These are phyloP conservation scores for Agonopterix alstromeriana DNA, from an alignment of 2,888 invertebrate species.

Conservation along the genomic window DNA sequence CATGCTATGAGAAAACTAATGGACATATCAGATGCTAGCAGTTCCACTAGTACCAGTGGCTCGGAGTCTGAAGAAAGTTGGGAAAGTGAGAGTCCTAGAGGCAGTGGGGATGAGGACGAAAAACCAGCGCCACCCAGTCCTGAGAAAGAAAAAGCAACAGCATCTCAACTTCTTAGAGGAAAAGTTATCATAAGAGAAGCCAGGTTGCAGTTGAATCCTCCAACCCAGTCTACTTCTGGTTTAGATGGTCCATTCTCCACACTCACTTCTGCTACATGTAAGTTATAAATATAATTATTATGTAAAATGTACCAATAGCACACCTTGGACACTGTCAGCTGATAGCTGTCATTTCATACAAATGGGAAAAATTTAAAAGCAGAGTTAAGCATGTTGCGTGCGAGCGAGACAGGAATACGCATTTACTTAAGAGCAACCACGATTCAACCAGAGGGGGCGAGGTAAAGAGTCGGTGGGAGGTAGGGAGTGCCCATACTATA, in stretches of 20 bases:
- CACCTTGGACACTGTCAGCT: no score
- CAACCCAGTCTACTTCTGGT: slow-evolving; percentile 54
- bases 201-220: slow-evolving; percentile 77
- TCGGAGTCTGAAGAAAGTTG: slow-evolving; percentile 67
- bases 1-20: slow-evolving; percentile 67
- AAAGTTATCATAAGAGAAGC: slow-evolving; percentile 84
- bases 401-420: no score
- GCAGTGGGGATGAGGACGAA: slow-evolving; percentile 59
- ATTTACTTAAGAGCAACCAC: no score
- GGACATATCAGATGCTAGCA: slow-evolving; percentile 71
- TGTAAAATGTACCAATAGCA: neutral
- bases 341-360: no score
- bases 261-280: slow-evolving; percentile 51
- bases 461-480: no score
- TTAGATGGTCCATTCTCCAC: slow-evolving; percentile 83
- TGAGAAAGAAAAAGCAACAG: slow-evolving; percentile 58
- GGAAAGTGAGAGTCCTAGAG: slow-evolving; percentile 58
- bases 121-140: slow-evolving; percentile 57
- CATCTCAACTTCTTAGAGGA: slow-evolving; percentile 75
- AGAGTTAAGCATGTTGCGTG: no score
- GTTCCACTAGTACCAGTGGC: slow-evolving; percentile 61
- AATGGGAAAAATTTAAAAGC: no score
- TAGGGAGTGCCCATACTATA: no score
- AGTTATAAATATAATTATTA: slow-evolving; percentile 6
- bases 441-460: no score